phyloP scores from a whole-genome alignment of 2,113 vertebrate species.

The Paratilapia polleni region DNA sequence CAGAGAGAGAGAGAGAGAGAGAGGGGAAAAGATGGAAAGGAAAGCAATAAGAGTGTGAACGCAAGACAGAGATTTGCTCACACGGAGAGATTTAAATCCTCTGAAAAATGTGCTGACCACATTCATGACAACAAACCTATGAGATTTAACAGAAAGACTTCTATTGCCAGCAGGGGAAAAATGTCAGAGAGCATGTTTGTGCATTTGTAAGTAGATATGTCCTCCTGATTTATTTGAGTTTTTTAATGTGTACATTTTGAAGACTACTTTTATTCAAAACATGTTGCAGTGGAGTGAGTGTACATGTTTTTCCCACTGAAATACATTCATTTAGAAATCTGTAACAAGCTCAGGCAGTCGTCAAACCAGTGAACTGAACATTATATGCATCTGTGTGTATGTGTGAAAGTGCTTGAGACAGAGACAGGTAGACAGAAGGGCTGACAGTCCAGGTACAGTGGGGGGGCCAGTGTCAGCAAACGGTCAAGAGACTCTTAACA shows the following conservation, averaged over 20 bases:
- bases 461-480: conserved; percentile 73
- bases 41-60: background rate
- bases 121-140: conserved; percentile 35
- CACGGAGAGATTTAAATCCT: conserved; percentile 53
- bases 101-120: conserved; percentile 64
- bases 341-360: background rate
- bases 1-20: background rate
- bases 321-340: conserved; percentile 10
- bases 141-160: conserved; percentile 44
- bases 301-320: background rate
- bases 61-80: conserved; percentile 45
- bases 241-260: background rate
- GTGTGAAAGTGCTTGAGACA: conserved; percentile 20
- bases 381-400: conserved; percentile 35
- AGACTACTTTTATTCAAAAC: background rate
- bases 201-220: background rate
- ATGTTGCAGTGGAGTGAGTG: background rate
- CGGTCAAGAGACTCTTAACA: conserved; percentile 76
- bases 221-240: conserved; percentile 20
- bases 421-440: conserved; percentile 66
- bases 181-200: conserved; percentile 1
- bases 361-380: conserved; percentile 34
- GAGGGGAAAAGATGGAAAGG: background rate
- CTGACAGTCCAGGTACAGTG: conserved; percentile 71
- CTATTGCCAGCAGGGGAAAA: conserved; percentile 26